Conservation (phyloP, 2,113 vertebrate species). For the Tricholaema leucomelas region DNA sequence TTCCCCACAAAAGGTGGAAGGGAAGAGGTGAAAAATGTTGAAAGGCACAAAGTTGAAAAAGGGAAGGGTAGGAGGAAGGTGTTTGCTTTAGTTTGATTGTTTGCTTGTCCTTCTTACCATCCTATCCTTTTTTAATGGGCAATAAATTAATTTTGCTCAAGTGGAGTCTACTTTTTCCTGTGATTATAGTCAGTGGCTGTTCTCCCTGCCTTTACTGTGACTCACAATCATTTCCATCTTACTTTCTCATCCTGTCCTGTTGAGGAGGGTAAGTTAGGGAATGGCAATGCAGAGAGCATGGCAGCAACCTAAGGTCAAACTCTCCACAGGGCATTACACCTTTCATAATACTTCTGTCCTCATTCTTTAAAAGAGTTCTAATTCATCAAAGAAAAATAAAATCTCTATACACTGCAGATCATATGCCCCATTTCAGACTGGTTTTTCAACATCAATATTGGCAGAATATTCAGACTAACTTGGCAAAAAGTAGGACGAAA, state of each 20-base stretch:
- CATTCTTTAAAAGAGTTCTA: not conserved
- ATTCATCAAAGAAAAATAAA: not conserved
- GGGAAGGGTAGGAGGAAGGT: fast-evolving
- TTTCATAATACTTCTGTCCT: not conserved
- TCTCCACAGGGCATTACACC: not conserved
- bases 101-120: not conserved
- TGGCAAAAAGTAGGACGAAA: not conserved
- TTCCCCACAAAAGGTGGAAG: fast-evolving
- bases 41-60: not conserved
- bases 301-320: not conserved
- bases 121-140: not conserved
- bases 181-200: not conserved
- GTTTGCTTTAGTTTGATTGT: not conserved
- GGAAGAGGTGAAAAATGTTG: not conserved
- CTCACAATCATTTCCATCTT: not conserved
- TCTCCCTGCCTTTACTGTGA: not conserved
- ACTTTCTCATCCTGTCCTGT: not conserved
- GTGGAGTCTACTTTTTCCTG: not conserved
- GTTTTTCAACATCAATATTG: not conserved
- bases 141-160: not conserved
- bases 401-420: not conserved
- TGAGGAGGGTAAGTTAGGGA: not conserved
- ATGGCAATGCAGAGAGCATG: not conserved
- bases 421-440: not conserved
- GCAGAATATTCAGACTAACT: not conserved